These are phyloP conservation scores for Carcharodon carcharias DNA, from an alignment of 2,797 vertebrate genomes.

Conservation along the genomic window DNA sequence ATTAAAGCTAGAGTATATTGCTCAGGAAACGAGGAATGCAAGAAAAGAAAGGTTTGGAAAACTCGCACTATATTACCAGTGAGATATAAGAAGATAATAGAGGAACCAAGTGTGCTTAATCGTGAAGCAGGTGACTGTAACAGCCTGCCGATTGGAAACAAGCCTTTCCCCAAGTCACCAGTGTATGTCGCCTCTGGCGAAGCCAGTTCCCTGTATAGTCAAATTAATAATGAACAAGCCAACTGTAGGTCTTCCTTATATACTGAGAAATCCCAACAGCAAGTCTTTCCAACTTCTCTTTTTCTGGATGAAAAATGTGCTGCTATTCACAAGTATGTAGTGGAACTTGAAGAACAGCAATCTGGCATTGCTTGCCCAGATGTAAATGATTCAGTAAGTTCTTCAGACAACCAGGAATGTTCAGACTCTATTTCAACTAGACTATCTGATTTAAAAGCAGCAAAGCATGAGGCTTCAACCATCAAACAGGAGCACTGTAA, in stretches of 20 bases:
- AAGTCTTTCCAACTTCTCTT: not conserved
- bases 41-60: slow-evolving; percentile 14
- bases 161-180: not conserved
- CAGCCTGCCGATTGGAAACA: not conserved
- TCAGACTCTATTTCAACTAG: not conserved
- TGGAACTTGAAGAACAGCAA: not conserved
- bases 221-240: not conserved
- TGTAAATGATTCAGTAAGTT: not conserved
- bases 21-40: not conserved
- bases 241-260: not conserved
- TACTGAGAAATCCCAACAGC: not conserved
- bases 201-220: not conserved
- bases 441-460: not conserved
- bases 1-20: not conserved
- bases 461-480: not conserved
- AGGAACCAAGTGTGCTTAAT: not conserved
- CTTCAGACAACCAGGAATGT: not conserved
- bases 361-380: no score
- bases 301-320: not conserved
- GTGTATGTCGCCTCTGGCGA: not conserved
- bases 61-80: not conserved
- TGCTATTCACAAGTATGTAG: not conserved
- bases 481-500: not conserved
- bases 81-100: not conserved
- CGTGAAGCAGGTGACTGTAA: not conserved